Base-by-base conservation (phyloP, 2,797 vertebrate species). In the Salarias fasciatus region DNA sequence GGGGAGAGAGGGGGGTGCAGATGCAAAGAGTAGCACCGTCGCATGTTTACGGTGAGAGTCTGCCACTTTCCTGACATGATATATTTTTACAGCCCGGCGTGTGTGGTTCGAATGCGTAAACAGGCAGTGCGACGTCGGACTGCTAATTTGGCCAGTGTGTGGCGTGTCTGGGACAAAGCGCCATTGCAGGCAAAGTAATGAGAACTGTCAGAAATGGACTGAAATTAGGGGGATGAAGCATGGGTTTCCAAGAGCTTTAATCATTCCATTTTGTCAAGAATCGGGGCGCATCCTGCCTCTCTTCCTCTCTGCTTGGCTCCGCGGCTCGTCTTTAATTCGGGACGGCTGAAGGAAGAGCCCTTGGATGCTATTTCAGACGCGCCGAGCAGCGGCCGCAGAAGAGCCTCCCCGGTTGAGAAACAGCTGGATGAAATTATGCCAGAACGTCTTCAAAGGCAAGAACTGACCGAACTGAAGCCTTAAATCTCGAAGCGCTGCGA, bases 211-310 rank as follows among this genome's bases (percentile, higher is more conserved):
- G 40, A 50, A 51, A 74, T 36, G 47, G 63, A 58, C 43, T 66
- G 44, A 68, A 76, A 62, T 49, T 51, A 36, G 30, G 9, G 9
- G 35, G 56, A 69, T 62, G 69, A 68, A 63, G 53, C 53, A 5
- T 42, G 45, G 52, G 33, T 70, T 83, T 72, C 65, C 48, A 11
- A 56, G 64, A 58, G 60, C 77, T 87, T 83, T 77, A 83, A 83
- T 83, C 71, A 80, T 72, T 77, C 30, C 29, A 44, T 81, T 89
- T 86, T 69, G 71, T 87, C 63, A 60, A 53, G 82, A n/a, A 77
- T 38, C 12, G 66, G 72, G 66, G 62, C 33, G 53, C 55, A 40
- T 84, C 72, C 62, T 60, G 61, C 50, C 43, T 67, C 56, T 37
- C 40, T 49, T 67, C 54, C 63, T 51, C 10, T n/a, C 50, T 18